These are phyloP conservation scores for Sphaeridia pumilis DNA, from an alignment of 2,888 invertebrate species.

Conservation along the genomic window DNA sequence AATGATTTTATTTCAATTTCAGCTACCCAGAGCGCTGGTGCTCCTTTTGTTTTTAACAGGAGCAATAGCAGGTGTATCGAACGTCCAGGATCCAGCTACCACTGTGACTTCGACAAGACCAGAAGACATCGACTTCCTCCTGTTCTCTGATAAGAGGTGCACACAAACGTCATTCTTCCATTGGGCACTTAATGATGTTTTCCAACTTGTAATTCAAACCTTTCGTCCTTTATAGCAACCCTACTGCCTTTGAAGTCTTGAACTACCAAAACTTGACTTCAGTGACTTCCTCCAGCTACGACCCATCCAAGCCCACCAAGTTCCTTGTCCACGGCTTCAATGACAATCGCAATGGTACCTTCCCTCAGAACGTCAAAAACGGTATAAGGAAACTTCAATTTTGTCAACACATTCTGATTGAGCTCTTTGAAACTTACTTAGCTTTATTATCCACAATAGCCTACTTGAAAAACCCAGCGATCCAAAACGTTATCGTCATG, in stretches of 20 bases:
- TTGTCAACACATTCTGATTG: no score
- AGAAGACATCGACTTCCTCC: not conserved
- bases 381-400: no score
- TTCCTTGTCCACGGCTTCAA: slow-evolving; percentile 13
- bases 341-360: slow-evolving; percentile 5
- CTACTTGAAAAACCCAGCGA: not conserved
- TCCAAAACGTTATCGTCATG: not conserved
- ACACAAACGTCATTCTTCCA: no score
- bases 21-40: no score
- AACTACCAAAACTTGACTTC: not conserved
- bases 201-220: no score
- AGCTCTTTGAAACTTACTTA: not conserved
- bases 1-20: no score
- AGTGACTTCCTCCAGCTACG: slow-evolving; percentile 2
- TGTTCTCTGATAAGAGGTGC: not conserved
- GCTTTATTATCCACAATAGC: not conserved
- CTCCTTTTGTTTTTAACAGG: no score
- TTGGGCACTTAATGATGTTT: no score
- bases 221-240: not conserved
- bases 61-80: no score
- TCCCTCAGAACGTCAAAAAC: slow-evolving; percentile 11
- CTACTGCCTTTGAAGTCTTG: slow-evolving; percentile 1
- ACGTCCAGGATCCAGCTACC: not conserved
- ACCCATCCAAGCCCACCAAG: slow-evolving; percentile 3
- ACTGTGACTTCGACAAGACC: not conserved